Percentiles rank a stretch among this genome's conserved stretches.
phyloP scores from a whole-genome alignment of 2,888 invertebrate species.

The Phorcus lineatus region DNA sequence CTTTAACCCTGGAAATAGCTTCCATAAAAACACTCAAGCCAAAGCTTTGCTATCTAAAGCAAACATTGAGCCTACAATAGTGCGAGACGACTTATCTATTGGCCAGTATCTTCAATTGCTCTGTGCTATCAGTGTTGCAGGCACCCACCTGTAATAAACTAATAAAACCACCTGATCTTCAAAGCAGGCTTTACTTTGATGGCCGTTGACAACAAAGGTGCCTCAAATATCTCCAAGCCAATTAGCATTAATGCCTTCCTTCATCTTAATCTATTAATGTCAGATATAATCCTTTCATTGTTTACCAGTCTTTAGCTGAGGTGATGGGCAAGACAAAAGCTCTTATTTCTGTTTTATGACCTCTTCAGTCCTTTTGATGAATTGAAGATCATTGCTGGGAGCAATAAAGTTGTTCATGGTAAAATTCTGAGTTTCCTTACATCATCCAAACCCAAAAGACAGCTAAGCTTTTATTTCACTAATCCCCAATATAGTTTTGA shows the following conservation, averaged over 20 bases:
- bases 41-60: too few species aligned
- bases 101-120: too few species aligned
- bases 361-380: background rate
- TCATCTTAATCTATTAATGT: conserved; percentile 7
- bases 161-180: background rate
- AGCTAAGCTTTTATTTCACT: too few species aligned
- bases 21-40: too few species aligned
- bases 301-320: background rate
- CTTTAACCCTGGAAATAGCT: background rate
- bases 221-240: background rate
- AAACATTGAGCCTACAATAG: too few species aligned
- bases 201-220: background rate
- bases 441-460: too few species aligned
- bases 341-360: background rate
- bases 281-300: conserved; percentile 8
- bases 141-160: background rate
- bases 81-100: too few species aligned
- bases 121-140: too few species aligned
- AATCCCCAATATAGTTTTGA: too few species aligned
- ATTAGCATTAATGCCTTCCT: conserved; percentile 11
- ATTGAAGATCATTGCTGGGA: background rate
- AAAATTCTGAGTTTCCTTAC: too few species aligned
- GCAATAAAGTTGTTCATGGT: background rate
- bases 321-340: background rate
- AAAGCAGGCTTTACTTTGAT: conserved; percentile 18